phyloP scores from a whole-genome alignment of 2,888 invertebrate genomes.

The Desoria tigrina region DNA sequence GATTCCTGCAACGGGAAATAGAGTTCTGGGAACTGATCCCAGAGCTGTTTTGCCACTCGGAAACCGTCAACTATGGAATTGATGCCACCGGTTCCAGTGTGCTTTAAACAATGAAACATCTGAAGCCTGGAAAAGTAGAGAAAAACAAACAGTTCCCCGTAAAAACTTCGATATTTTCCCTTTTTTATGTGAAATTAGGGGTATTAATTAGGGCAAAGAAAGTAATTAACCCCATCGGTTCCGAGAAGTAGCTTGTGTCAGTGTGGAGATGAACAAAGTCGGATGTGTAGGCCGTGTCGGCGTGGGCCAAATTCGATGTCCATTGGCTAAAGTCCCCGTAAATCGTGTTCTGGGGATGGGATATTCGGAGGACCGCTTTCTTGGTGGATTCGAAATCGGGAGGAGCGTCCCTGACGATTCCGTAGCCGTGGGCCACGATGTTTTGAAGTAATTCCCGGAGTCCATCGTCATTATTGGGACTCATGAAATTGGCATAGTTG shows the following conservation, averaged over 20 bases:
- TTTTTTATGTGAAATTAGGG: too few species aligned
- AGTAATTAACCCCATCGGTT: constrained; percentile 68
- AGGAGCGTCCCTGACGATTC: constrained; percentile 58
- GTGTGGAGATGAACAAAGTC: constrained; percentile 71
- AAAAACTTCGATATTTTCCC: background rate
- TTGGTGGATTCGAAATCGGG: constrained; percentile 62
- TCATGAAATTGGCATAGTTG: constrained; percentile 42
- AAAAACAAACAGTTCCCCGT: too few species aligned
- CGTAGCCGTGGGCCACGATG: constrained; percentile 44
- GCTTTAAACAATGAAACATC: constrained; percentile 65
- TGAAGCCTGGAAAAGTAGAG: constrained; percentile 60
- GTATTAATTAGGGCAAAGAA: constrained; percentile 8
- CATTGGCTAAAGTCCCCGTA: constrained; percentile 73
- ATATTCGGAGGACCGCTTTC: constrained; percentile 62
- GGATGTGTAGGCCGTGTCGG: constrained; percentile 74
- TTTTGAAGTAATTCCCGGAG: constrained; percentile 40
- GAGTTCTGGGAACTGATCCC: constrained; percentile 60
- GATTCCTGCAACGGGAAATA: constrained; percentile 65
- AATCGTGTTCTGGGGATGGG: constrained; percentile 68
- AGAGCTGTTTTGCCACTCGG: constrained; percentile 63
- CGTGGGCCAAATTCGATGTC: constrained; percentile 63
- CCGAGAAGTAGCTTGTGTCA: constrained; percentile 75
- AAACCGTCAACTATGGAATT: constrained; percentile 75
- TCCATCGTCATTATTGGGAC: constrained; percentile 23
- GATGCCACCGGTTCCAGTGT: constrained; percentile 69